phyloP scores from a whole-genome alignment of 2,113 vertebrate genomes.

The Myxocyprinus asiaticus region DNA sequence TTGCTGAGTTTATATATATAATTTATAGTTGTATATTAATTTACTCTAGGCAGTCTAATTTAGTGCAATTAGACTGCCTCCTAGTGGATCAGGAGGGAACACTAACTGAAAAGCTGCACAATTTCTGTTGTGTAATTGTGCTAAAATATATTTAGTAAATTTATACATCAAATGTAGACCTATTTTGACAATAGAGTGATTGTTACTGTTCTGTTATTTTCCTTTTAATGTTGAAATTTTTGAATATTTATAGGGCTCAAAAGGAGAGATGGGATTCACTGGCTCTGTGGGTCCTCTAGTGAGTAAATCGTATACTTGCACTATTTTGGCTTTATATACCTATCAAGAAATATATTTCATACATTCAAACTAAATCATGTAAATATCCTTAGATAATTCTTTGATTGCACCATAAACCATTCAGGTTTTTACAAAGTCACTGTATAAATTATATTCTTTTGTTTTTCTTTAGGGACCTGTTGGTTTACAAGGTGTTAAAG shows the following conservation, averaged over 20 bases:
- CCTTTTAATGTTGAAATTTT: background rate
- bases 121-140: no score
- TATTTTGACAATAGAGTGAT: background rate
- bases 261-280: slow-evolving; percentile 74
- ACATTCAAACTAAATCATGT: background rate
- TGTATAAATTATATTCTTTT: background rate
- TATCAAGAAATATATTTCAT: background rate
- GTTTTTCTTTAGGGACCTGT: slow-evolving; percentile 66
- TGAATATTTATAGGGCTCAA: slow-evolving; percentile 70
- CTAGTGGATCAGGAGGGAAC: slow-evolving; percentile 42
- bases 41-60: background rate
- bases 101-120: background rate
- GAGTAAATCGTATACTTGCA: slow-evolving; percentile 52
- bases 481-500: slow-evolving; percentile 71
- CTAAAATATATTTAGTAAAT: no score
- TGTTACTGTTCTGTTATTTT: background rate
- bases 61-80: slow-evolving; percentile 40
- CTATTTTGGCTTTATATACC: background rate
- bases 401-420: background rate
- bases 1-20: no score
- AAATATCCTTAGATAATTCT: background rate
- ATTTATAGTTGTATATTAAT: no score
- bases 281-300: slow-evolving; percentile 74
- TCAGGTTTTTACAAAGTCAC: no score
- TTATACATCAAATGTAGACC: background rate